Base-by-base conservation (phyloP, 1,140 invertebrate species). In the Anastrepha obliqua region DNA sequence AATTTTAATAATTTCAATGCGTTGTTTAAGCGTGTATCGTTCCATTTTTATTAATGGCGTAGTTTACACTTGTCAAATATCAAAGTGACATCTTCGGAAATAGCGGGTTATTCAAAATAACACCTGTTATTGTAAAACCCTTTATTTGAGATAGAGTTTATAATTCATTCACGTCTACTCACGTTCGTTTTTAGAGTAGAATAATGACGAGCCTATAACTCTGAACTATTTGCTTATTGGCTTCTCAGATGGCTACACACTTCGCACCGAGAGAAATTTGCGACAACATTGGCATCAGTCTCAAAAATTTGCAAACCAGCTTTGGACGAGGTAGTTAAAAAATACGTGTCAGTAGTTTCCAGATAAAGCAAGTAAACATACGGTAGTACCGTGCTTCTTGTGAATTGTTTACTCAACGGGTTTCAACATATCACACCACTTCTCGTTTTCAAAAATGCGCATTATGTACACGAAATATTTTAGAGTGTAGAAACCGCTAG, bases 181-280 rank as follows among this genome's bases (percentile, higher is more conserved):
- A 90, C 89, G 0, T 89, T 90, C 29, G 89, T 92, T 1, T 89
- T 87, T 89, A 1, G 87, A 91, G 64, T 89, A 89, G 2, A 86
- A 89, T 47, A 90, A 93, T 59, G 70, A 88, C 0, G 87, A 89
- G 39, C 70, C 87, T 51, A 47, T 89, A 39, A 88, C 87, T 17
- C 89, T 86, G 6, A 89, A 87, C 15, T 62, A 87, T 86, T 87
- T 88, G 13, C 55, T 89, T 13, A 11, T 87, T 3, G 89, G 59
- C 51, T 85, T 47, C 9, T 55, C 78, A n/a, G 29, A 51, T 51
- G 81, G 81, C 17, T 85, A 85, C 29, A 70, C 65, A 85, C 59
- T 6, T 58, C 42, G 2, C 3, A 47, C 42, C 11, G 58, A 81
- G 9, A 15, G 15, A 5, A 58, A 87, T 62, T 39, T 87, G 17